Percentiles rank a stretch among this genome's conserved stretches.
Conservation (phyloP, 1,140 invertebrate species). For the Aleiodes sp. region DNA sequence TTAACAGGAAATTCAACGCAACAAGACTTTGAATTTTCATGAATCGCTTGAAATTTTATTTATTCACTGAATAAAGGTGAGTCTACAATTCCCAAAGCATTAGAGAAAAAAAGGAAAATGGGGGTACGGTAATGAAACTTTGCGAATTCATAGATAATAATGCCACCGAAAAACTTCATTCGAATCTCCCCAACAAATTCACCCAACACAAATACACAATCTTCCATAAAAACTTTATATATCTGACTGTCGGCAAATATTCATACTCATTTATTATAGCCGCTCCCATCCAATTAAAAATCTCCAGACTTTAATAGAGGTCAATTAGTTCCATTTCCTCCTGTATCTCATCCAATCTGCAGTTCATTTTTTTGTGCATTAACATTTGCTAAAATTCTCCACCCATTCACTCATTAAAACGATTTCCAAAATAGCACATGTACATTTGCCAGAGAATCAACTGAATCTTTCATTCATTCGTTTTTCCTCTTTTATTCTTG, state of each 20-base stretch:
- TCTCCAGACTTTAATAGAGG: conserved; percentile 30
- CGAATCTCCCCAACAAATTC: neutral
- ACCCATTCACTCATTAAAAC: neutral
- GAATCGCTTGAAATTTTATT: no score
- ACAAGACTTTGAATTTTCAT: no score
- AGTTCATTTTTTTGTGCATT: neutral
- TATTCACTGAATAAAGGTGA: no score
- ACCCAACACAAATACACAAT: neutral
- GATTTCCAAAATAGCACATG: no score
- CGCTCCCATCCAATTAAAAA: conserved; percentile 31
- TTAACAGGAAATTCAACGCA: no score
- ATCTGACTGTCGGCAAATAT: neutral
- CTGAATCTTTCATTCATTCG: neutral
- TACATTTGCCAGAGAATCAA: conserved; percentile 3
- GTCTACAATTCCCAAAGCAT: no score
- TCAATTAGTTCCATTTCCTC: conserved; percentile 34
- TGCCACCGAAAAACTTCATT: neutral
- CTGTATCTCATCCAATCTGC: neutral
- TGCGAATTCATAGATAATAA: no score
- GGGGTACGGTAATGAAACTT: no score
- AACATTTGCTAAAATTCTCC: neutral
- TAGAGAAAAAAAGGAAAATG: no score
- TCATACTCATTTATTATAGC: conserved; percentile 19
- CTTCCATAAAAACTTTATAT: neutral
- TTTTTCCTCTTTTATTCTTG: neutral